Evolutionary conservation across 2,888 invertebrate genomes (phyloP).

Genomic region (Drosophila paramelanica): DNA sequence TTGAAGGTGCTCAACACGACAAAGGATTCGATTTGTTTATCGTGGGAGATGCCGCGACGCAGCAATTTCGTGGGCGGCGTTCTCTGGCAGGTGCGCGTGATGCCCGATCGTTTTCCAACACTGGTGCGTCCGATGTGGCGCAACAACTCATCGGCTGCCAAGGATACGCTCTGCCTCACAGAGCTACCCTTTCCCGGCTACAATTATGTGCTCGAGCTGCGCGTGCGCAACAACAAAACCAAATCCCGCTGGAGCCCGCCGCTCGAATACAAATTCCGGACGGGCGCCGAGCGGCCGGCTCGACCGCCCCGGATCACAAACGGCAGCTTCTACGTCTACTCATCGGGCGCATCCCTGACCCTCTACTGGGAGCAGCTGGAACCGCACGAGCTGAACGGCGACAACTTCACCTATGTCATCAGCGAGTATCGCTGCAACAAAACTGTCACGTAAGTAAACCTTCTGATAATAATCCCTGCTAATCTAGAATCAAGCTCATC

Average conservation of each 20-base stretch:
- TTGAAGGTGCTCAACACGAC: constrained; percentile 65
- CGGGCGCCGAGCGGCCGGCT: constrained; percentile 86
- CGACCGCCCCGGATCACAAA: constrained; percentile 89
- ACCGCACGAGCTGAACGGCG: constrained; percentile 89
- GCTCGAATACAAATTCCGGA: constrained; percentile 87
- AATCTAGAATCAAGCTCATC: no score
- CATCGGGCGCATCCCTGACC: constrained; percentile 87
- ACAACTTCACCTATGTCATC: constrained; percentile 90
- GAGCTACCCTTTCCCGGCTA: constrained; percentile 76
- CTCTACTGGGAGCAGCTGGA: constrained; percentile 93
- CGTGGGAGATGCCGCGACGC: constrained; percentile 78
- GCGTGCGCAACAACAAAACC: constrained; percentile 87
- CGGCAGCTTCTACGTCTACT: constrained; percentile 91
- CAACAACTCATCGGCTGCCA: constrained; percentile 45
- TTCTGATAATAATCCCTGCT: no score
- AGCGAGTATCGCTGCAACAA: constrained; percentile 79
- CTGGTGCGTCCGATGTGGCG: constrained; percentile 53
- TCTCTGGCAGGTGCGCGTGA: constrained; percentile 75
- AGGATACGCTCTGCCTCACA: constrained; percentile 70
- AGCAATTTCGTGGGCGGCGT: constrained; percentile 73
- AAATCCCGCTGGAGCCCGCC: constrained; percentile 89
- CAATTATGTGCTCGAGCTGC: constrained; percentile 88
- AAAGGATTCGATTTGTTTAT: constrained; percentile 69
- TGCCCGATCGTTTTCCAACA: constrained; percentile 62
- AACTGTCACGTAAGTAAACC: constrained; percentile 63